Evolutionary conservation across 2,888 invertebrate species (phyloP), one percentile per base, ranked within the genome.

Genomic region (Polyommatus icarus): DNA sequence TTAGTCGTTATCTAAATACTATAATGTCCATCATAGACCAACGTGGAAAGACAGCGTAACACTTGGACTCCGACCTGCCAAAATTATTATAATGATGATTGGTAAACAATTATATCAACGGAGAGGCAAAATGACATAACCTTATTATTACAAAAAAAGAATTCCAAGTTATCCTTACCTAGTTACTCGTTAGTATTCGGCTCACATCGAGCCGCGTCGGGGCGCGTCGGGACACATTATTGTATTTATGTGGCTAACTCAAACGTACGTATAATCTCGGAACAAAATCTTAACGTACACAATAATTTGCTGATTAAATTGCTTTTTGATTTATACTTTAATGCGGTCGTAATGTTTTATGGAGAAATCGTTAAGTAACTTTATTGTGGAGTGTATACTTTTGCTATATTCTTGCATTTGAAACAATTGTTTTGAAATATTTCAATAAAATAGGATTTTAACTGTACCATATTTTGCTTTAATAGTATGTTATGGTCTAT

Each of bases 221-320:
- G 29, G 29, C 54, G 54, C 54, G 54, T 18, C 54, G 54, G 54
- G 54, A 54, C 15, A 54, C 50, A 54, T 77, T 67, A 77, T 46
- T 50, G 76, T 71, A 54, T 71, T 71, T 71, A 77, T 77, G 67
- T 71, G 71, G 15, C 75, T 75, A 73, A 73, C 20, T 50, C 73
- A 29, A 54, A 75, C 24, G 75, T 50, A 46, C 67, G 50, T 54
- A 54, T 29, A 50, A 75, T 75, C 50, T 75, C 50, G 18, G 50
- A 50, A 5, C 50, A 18, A 40, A 29, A 76, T 46, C 76, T 76
- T 71, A 40, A 29, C 46, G 20, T 40, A 46, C 29, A 76, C 75
- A 75, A 75, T 54, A 75, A 75, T 75, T 75, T 75, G 75, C 29
- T 75, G 75, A 75, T 75, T 54, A 75, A 75, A 75, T 75, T 75